Conservation (phyloP, 2,113 vertebrate genomes). For the Isurus oxyrinchus region DNA sequence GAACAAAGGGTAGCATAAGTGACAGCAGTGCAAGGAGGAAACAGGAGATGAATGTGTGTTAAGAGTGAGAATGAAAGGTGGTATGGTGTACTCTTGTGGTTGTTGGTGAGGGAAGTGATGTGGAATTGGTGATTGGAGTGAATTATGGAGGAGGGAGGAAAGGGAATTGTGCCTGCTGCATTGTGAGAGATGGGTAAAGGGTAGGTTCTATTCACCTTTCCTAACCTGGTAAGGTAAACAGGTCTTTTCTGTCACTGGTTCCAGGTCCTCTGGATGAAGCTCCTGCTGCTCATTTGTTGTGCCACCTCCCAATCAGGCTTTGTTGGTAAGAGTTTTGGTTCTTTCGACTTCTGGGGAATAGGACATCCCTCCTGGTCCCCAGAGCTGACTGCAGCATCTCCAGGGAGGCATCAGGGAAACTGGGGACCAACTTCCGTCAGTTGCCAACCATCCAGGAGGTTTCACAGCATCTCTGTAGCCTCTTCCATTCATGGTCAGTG, state of each 20-base stretch:
- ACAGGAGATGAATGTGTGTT: neutral
- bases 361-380: neutral
- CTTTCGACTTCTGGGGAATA: neutral
- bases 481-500: no score
- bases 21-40: neutral
- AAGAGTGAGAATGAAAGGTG: neutral
- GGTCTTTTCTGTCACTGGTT: neutral
- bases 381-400: no score
- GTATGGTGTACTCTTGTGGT: neutral
- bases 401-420: no score
- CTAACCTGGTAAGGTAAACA: neutral
- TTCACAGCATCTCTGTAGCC: no score
- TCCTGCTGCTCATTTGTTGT: neutral
- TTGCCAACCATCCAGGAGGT: no score
- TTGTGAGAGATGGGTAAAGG: neutral
- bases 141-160: neutral
- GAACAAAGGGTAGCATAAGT: neutral
- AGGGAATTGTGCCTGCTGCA: neutral
- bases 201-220: neutral
- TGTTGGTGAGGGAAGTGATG: neutral
- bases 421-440: no score
- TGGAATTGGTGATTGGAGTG: neutral
- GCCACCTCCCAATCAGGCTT: neutral
- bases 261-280: neutral
- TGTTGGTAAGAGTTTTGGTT: neutral